Evolutionary conservation across 2,113 vertebrate species (phyloP).

Genomic region (Butastur rufipennis): DNA sequence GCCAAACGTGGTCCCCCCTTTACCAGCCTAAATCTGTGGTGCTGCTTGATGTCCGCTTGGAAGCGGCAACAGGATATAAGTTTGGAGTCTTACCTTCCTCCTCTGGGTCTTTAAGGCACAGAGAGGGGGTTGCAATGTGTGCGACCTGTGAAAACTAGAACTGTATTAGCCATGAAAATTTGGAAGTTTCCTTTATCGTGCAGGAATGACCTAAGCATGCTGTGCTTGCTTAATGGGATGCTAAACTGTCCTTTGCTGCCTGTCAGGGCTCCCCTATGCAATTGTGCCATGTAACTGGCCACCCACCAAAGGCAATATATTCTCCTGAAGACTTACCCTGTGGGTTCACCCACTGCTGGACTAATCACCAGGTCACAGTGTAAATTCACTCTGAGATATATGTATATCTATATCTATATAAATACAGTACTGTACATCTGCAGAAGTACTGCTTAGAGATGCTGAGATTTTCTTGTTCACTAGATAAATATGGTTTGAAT

Average conservation of each 20-base stretch:
- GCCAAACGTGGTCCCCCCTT: conserved; percentile 10
- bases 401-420: conserved; percentile 68
- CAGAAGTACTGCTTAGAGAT: conserved; percentile 69
- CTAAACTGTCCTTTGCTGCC: conserved; percentile 42
- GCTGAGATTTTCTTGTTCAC: conserved; percentile 64
- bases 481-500: conserved; percentile 49
- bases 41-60: conserved; percentile 43
- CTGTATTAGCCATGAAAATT: conserved; percentile 18
- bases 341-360: conserved; percentile 48
- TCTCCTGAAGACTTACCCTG: conserved; percentile 26
- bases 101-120: conserved; percentile 12
- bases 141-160: conserved; percentile 23
- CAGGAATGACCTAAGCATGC: conserved; percentile 55
- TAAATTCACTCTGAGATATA: conserved; percentile 72
- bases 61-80: neutral
- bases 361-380: conserved; percentile 62
- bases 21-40: conserved; percentile 46
- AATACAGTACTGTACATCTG: conserved; percentile 65
- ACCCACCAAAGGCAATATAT: conserved; percentile 18
- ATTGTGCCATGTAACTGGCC: conserved; percentile 6
- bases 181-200: conserved; percentile 45
- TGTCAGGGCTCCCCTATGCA: neutral
- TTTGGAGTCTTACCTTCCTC: conserved; percentile 13
- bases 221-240: conserved; percentile 66
- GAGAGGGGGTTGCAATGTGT: neutral